phyloP scores from a whole-genome alignment of 1,140 invertebrate species.

The Bombyx mandarina region DNA sequence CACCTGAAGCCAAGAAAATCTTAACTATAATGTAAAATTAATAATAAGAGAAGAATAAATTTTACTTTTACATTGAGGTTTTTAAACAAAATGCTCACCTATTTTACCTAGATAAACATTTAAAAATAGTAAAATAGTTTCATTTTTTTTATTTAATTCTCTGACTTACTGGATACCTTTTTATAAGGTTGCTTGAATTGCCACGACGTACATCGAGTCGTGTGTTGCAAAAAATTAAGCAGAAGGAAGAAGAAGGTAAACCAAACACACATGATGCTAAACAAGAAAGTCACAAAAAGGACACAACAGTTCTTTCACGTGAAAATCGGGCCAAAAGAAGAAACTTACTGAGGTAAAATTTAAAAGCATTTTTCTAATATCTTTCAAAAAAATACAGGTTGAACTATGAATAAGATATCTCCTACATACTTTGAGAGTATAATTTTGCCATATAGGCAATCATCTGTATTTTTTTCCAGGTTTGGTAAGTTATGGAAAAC shows the following conservation, averaged over 20 bases:
- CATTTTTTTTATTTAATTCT: too few relatives aligned
- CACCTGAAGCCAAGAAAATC: too few relatives aligned
- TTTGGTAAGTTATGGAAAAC: not conserved
- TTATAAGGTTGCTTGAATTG: slow-evolving; percentile 68
- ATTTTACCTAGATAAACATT: too few relatives aligned
- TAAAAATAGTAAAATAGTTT: not conserved
- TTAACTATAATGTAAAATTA: too few relatives aligned
- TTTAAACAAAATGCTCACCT: too few relatives aligned
- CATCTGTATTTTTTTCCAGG: not conserved
- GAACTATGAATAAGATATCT: not conserved
- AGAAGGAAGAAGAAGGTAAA: slow-evolving; percentile 59
- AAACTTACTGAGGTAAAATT: slow-evolving; percentile 39
- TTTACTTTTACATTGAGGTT: too few relatives aligned
- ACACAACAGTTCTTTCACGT: slow-evolving; percentile 35
- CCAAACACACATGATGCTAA: slow-evolving; percentile 38
- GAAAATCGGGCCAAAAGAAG: slow-evolving; percentile 54
- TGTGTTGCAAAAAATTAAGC: slow-evolving; percentile 69
- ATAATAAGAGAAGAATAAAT: too few relatives aligned
- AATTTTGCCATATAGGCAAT: not conserved
- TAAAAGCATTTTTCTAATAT: not conserved
- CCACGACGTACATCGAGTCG: slow-evolving; percentile 73
- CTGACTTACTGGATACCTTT: not conserved
- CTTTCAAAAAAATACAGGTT: not conserved
- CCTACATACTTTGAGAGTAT: too few relatives aligned
- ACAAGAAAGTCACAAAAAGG: slow-evolving; percentile 33